These are phyloP conservation scores for Blastomussa wellsi DNA, from an alignment of 92 coral and sea anemone genomes.

Conservation along the genomic window DNA sequence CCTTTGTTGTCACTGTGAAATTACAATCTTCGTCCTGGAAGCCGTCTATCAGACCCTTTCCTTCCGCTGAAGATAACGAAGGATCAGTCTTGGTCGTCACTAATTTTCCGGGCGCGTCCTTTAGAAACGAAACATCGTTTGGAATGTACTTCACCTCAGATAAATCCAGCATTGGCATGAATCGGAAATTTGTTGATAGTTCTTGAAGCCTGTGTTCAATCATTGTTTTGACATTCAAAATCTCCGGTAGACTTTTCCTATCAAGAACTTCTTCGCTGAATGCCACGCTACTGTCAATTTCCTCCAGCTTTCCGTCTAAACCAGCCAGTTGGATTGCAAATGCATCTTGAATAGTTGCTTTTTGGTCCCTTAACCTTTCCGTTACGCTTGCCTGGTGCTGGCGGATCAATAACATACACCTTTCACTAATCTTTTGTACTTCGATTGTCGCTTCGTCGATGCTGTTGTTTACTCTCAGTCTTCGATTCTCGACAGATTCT, in stretches of 20 bases:
- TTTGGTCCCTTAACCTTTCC: background rate
- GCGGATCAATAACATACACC: constrained; percentile 1
- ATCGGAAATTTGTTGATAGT: background rate
- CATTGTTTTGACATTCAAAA: constrained; percentile 14
- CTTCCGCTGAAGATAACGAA: background rate
- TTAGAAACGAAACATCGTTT: background rate
- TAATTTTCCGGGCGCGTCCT: constrained; percentile 18
- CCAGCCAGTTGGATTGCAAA: background rate
- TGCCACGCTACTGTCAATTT: constrained; percentile 4
- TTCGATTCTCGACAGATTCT: background rate
- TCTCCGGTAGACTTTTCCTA: constrained; percentile 6
- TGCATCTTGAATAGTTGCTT: background rate
- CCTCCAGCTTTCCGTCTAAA: background rate
- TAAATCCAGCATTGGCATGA: background rate
- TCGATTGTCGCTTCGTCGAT: constrained; percentile 16
- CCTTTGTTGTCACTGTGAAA: constrained; percentile 22
- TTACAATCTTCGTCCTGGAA: background rate
- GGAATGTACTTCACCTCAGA: constrained; percentile 3
- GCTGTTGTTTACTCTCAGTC: background rate
- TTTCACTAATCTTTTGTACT: background rate
- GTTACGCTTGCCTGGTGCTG: constrained; percentile 12
- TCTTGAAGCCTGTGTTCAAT: constrained; percentile 18
- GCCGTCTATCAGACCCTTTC: background rate
- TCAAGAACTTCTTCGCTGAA: constrained; percentile 2
- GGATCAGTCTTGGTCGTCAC: background rate